Base-by-base conservation (phyloP, 2,113 vertebrate genomes). In the Holacanthus passer region DNA sequence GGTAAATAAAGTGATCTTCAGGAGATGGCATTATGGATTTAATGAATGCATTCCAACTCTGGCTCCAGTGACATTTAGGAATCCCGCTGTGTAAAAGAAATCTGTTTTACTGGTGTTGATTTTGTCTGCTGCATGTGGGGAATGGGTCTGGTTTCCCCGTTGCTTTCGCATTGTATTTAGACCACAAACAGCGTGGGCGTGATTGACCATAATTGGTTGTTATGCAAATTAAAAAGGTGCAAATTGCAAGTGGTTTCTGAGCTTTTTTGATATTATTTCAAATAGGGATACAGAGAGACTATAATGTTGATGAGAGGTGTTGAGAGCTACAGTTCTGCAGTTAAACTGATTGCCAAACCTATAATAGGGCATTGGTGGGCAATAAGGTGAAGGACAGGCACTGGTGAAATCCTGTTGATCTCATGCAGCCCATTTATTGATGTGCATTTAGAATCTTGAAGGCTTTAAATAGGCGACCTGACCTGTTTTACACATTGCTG, bases 201-300 rank as follows among this genome's bases (percentile, higher is more conserved):
- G 60, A 83, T 76, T 87, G 62, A 77, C 48, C 64, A 87, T 84
- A 82, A 83, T 81, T 86, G 65, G 41, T 22, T 72, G 65, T 56
- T 81, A 50, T 72, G 77, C 59, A 75, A 82, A 73, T 82, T 48
- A 16, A 48, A 82, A 69, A 72, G 1, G 4, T 75, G 29, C 32
- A 83, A 76, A 69, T 65, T 81, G 50, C 20, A 56, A 80, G 66
- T 73, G 59, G 10, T 74, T 75, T n/a, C n/a, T 60, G 29, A 37
- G 12, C 7, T 35, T 75, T 73, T 79, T 27, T 69, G 5, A 50
- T 81, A 59, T 37, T 5, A 55, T 81, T 74, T 86, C 14, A 63
- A 79, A 89, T 71, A 52, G 12, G 14, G 37, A 56, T 64, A 50
- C 16, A 59, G 43, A 74, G 29, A 81, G 63, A 63, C 8, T 60